phyloP scores from a whole-genome alignment of 1,140 invertebrate genomes.

The Medauroidea extradentata region DNA sequence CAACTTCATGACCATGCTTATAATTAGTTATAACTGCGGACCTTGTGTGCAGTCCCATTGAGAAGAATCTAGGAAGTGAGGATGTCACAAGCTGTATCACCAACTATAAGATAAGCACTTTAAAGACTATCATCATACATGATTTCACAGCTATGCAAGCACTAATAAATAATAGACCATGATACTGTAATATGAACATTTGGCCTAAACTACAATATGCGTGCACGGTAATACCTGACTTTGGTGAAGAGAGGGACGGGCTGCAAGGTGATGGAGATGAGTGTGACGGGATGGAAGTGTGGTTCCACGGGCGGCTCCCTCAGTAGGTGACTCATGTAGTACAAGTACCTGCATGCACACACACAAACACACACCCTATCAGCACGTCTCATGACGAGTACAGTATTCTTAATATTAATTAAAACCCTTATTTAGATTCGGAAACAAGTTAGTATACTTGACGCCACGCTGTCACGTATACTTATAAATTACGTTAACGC shows the following conservation, averaged over 20 bases:
- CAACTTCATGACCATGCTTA: no score
- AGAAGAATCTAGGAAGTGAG: background rate
- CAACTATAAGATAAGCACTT: no score
- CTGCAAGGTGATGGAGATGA: slow-evolving; percentile 72
- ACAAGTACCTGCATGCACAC: slow-evolving; percentile 67
- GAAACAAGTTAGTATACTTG: no score
- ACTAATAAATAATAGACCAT: background rate
- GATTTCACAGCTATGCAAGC: background rate
- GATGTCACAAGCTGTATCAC: no score
- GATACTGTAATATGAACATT: slow-evolving; percentile 26
- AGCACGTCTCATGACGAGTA: no score
- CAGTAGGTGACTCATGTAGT: slow-evolving; percentile 74
- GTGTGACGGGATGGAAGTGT: slow-evolving; percentile 69
- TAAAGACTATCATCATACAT: background rate
- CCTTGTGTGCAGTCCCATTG: background rate
- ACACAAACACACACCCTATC: no score
- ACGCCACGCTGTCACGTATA: no score
- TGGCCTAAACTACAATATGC: no score
- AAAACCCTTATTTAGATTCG: no score
- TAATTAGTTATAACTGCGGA: background rate
- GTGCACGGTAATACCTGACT: no score
- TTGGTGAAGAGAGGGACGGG: slow-evolving; percentile 91
- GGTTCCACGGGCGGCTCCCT: slow-evolving; percentile 52
- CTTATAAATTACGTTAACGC: no score
- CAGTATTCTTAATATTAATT: no score